Evolutionary conservation across 2,797 vertebrate genomes (phyloP).

Genomic region (Anomalospiza imberbis): DNA sequence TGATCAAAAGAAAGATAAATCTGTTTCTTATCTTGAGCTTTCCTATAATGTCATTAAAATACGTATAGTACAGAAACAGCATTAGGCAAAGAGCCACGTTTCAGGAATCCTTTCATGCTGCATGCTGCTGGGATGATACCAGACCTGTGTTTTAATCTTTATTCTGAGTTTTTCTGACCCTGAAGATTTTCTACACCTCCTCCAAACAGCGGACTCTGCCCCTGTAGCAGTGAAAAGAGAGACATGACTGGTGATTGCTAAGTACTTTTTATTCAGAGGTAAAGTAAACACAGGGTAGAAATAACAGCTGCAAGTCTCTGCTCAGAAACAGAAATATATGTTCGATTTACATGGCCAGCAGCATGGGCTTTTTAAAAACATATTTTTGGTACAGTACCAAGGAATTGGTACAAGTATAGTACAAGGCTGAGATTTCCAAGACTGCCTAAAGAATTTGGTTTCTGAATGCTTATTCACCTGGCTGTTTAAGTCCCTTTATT

Average conservation of each 20-base stretch:
- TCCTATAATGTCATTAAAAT: neutral
- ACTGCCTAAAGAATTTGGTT: neutral
- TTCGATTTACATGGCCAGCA: neutral
- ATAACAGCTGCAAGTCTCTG: neutral
- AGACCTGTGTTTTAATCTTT: neutral
- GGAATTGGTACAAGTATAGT: neutral
- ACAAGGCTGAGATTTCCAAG: neutral
- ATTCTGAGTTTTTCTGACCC: neutral
- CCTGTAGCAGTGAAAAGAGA: neutral
- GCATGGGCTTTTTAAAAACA: neutral
- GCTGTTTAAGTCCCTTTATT: neutral
- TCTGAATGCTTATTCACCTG: neutral
- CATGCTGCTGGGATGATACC: neutral
- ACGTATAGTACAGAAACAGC: neutral
- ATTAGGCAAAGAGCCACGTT: neutral
- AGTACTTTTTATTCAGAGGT: neutral
- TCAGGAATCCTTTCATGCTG: neutral
- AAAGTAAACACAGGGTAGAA: neutral
- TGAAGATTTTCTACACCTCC: neutral
- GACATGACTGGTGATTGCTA: rapidly evolving
- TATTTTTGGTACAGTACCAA: neutral
- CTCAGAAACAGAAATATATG: neutral
- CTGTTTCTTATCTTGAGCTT: neutral
- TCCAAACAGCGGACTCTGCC: neutral
- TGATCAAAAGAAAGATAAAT: neutral